Percentiles rank a stretch among this genome's conserved stretches.
phyloP scores from a whole-genome alignment of 2,113 vertebrate species.

The Psittacara wagleri region DNA sequence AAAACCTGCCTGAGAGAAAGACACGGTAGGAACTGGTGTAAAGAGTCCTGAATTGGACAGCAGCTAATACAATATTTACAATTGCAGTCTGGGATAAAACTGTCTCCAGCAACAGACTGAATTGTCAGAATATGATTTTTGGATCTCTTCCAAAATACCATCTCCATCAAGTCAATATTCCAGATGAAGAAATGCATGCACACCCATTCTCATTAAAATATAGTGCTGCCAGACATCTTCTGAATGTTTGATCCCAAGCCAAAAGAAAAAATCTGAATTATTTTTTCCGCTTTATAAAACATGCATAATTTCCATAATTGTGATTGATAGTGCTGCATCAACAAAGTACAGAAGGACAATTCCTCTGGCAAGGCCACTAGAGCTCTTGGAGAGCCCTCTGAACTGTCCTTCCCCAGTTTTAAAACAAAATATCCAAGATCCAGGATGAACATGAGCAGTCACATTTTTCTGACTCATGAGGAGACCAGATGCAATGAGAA shows the following conservation, averaged over 20 bases:
- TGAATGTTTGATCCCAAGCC: not conserved
- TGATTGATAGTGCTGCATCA: not conserved
- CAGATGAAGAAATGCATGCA: not conserved
- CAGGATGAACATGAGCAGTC: rapidly evolving
- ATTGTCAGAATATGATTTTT: not conserved
- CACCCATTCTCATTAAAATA: not conserved
- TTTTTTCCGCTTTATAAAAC: not conserved
- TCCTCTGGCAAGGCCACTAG: not conserved
- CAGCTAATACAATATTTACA: not conserved
- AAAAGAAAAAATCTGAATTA: not conserved
- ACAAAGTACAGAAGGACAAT: not conserved
- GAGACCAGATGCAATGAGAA: not conserved
- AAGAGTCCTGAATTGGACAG: not conserved
- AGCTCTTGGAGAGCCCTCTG: not conserved
- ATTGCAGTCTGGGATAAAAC: not conserved
- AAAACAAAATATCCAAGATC: not conserved
- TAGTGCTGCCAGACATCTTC: not conserved
- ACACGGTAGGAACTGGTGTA: not conserved
- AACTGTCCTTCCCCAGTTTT: not conserved
- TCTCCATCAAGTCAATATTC: not conserved
- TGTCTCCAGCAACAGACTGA: not conserved
- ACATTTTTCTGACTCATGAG: not conserved
- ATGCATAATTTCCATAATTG: rapidly evolving
- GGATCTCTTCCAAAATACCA: not conserved
- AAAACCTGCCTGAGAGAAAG: not conserved